Percentiles rank a stretch among this genome's conserved stretches.
phyloP scores from a whole-genome alignment of 37 sponge, comb jelly and placozoan genomes.

The Beroe ovata region DNA sequence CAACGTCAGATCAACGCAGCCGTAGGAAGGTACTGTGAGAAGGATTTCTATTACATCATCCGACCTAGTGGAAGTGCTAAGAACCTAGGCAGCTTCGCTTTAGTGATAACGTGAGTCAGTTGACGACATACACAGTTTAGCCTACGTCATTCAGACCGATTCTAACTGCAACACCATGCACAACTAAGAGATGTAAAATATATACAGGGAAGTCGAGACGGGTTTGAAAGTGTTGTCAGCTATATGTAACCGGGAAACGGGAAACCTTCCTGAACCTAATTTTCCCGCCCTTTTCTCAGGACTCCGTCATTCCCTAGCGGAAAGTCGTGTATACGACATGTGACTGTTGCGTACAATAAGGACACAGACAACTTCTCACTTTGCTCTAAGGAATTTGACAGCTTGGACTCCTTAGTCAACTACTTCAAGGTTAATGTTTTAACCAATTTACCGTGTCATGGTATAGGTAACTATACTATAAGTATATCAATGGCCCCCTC shows the following conservation, averaged over 20 bases:
- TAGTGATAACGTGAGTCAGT: slow-evolving; percentile 60
- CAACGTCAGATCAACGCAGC: slow-evolving; percentile 49
- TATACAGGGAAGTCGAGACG: not conserved
- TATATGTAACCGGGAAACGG: too few relatives aligned
- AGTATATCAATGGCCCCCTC: too few relatives aligned
- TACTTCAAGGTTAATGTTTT: slow-evolving; percentile 39
- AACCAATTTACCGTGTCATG: too few relatives aligned
- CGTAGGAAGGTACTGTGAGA: not conserved
- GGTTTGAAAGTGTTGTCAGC: not conserved
- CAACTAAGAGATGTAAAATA: too few relatives aligned
- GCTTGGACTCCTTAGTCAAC: slow-evolving; percentile 13
- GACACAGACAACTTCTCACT: slow-evolving; percentile 15
- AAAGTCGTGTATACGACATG: slow-evolving; percentile 8
- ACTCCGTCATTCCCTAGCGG: slow-evolving; percentile 36
- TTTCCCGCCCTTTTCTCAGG: too few relatives aligned
- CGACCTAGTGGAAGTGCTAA: slow-evolving; percentile 42
- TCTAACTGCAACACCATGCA: too few relatives aligned
- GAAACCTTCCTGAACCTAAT: too few relatives aligned
- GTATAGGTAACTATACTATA: too few relatives aligned
- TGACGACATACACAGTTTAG: too few relatives aligned
- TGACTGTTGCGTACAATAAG: slow-evolving; percentile 8
- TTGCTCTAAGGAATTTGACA: slow-evolving; percentile 51
- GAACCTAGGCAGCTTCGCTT: slow-evolving; percentile 28
- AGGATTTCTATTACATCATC: slow-evolving; percentile 66
- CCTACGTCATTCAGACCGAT: too few relatives aligned